These are phyloP conservation scores for Hartigia nigra DNA, from an alignment of 2,888 invertebrate species.

Conservation along the genomic window DNA sequence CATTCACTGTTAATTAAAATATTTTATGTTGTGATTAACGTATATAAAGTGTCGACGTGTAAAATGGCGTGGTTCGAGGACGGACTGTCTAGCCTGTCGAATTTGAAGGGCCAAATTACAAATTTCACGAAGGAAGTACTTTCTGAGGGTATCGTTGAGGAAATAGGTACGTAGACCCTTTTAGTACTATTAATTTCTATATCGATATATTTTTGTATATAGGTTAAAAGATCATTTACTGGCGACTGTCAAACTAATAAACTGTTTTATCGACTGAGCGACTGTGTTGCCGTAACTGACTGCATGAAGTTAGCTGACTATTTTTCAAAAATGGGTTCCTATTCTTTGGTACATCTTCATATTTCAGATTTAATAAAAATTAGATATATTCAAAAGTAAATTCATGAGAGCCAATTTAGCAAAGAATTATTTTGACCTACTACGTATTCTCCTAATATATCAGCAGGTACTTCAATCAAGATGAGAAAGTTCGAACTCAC, in stretches of 20 bases:
- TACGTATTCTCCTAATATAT: neutral
- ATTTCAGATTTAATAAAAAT: neutral
- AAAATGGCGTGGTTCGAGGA: conserved; percentile 65
- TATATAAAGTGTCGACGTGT: conserved; percentile 49
- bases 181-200: neutral
- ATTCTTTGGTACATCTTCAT: neutral
- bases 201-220: neutral
- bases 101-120: conserved; percentile 87
- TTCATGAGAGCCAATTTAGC: neutral
- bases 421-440: neutral
- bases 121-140: conserved; percentile 91
- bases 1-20: neutral
- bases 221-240: conserved; percentile 40
- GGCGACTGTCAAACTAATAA: conserved; percentile 57
- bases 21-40: neutral
- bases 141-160: conserved; percentile 77
- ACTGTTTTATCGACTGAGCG: conserved; percentile 50
- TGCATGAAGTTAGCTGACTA: neutral
- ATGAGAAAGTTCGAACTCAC: neutral
- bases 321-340: neutral
- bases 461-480: neutral
- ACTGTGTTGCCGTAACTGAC: neutral
- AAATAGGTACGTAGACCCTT: conserved; percentile 67
- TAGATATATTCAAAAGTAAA: neutral
- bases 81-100: conserved; percentile 63